Evolutionary conservation across 2,888 invertebrate genomes (phyloP).

Genomic region (Pachycephus smyrnensis): DNA sequence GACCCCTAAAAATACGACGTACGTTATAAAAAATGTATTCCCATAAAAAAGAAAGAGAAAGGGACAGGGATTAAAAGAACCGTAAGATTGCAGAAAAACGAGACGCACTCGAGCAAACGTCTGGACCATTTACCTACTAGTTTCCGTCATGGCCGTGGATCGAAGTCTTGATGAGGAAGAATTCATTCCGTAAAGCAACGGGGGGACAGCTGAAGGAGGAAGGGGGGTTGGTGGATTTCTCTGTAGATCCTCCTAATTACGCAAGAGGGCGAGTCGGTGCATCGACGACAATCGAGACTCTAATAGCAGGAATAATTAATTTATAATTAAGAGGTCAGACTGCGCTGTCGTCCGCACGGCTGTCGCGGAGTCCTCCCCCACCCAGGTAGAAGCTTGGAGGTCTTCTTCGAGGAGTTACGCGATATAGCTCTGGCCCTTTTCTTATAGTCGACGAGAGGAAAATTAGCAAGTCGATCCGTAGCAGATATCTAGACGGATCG

Average conservation of each 20-base stretch:
- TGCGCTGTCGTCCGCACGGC: neutral
- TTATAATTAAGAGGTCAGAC: slow-evolving; percentile 43
- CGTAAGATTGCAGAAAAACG: neutral
- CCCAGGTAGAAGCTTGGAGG: neutral
- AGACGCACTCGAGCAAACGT: neutral
- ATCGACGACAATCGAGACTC: slow-evolving; percentile 33
- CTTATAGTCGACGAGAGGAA: neutral
- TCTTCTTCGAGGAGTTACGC: neutral
- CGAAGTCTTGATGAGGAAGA: neutral
- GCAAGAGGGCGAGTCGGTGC: slow-evolving; percentile 2
- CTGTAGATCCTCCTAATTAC: slow-evolving; percentile 30
- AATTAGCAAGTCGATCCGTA: neutral
- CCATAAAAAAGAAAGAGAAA: neutral
- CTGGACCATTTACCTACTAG: neutral
- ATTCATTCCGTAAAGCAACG: neutral
- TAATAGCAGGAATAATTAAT: slow-evolving; percentile 45
- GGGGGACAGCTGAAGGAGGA: neutral
- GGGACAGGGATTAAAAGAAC: neutral
- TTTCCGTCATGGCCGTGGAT: neutral
- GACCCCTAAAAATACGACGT: too few relatives aligned
- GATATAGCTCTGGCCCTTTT: neutral
- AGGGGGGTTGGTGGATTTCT: neutral
- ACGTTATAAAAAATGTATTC: neutral
- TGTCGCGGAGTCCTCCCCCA: neutral
- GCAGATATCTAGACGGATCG: neutral